Conservation (phyloP, 2,113 vertebrate genomes). For the Lagenorhynchus albirostris region DNA sequence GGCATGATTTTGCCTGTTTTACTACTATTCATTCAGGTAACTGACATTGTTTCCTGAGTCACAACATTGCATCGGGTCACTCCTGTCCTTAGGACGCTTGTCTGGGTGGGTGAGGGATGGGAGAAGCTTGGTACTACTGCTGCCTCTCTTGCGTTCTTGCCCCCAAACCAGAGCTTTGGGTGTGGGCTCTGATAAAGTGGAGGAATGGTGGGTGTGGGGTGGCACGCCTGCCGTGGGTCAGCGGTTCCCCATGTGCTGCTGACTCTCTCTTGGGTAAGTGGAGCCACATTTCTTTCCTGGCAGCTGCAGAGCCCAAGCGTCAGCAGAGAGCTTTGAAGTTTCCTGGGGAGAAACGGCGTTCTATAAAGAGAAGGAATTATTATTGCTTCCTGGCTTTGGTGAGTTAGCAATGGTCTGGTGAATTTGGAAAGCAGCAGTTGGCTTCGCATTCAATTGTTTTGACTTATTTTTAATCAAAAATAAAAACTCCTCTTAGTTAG, state of each 20-base stretch:
- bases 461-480: slow-evolving; percentile 52
- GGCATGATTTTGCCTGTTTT: background rate
- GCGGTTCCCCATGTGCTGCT: background rate
- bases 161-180: background rate
- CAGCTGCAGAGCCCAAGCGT: slow-evolving; percentile 11
- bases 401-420: slow-evolving; percentile 49
- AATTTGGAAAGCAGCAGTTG: slow-evolving; percentile 32
- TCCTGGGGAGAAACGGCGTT: background rate
- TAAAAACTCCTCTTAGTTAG: slow-evolving; percentile 14
- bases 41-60: background rate
- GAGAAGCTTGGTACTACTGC: background rate
- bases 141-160: background rate
- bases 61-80: background rate
- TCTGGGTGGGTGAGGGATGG: background rate
- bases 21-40: background rate
- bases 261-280: slow-evolving; percentile 37
- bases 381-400: slow-evolving; percentile 59
- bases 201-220: background rate
- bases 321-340: slow-evolving; percentile 67
- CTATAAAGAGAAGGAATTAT: slow-evolving; percentile 44
- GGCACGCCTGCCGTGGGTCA: background rate
- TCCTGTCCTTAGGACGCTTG: background rate
- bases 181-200: background rate
- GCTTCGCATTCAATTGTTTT: slow-evolving; percentile 46
- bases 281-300: slow-evolving; percentile 71